phyloP scores from a whole-genome alignment of 2,113 vertebrate species.

The Hydrochoerus hydrochaeris region DNA sequence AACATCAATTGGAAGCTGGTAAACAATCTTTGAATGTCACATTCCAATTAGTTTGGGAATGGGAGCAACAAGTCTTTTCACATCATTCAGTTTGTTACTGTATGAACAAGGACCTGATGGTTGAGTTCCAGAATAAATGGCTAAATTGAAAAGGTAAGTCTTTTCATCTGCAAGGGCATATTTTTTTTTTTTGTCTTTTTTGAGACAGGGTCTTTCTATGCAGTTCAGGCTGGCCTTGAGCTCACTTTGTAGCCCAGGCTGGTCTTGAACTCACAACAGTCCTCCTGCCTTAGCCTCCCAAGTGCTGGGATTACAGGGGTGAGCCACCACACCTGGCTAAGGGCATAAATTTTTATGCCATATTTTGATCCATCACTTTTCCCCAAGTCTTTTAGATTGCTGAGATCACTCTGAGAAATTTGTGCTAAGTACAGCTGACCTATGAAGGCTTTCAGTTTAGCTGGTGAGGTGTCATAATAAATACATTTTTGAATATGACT shows the following conservation, averaged over 20 bases:
- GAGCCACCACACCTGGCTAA: no score
- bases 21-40: background rate
- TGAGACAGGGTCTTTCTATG: no score
- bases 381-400: background rate
- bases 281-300: no score
- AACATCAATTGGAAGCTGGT: background rate
- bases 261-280: no score
- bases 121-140: background rate
- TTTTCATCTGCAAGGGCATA: background rate
- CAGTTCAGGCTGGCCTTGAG: no score
- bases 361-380: background rate
- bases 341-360: background rate
- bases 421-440: background rate
- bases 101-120: background rate
- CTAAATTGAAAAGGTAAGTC: background rate
- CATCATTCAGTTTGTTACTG: background rate
- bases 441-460: background rate
- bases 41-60: background rate
- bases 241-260: no score
- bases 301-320: no score
- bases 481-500: background rate
- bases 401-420: background rate
- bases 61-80: background rate
- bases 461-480: background rate
- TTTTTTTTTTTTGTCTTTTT: no score